Evolutionary conservation across 1,140 invertebrate species (phyloP), one percentile per base, ranked within the genome.

Genomic region (Drosophila ercepeae): DNA sequence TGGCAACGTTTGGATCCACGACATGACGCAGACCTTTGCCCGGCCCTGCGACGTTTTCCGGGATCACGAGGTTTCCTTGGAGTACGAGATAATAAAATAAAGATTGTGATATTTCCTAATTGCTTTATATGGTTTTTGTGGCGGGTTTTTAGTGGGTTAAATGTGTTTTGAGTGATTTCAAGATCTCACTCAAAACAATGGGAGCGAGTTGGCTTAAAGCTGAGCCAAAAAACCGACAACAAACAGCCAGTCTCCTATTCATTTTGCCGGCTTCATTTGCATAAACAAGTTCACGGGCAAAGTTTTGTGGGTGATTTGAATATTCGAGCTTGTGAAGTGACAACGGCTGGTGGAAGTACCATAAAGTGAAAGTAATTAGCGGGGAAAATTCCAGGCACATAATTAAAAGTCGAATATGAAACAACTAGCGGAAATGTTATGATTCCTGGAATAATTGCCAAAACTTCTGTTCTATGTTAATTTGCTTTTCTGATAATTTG

Each of bases 1-100:
- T 23, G 96, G 95, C 18, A 99, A 99, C 91, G 97, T 98, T 92
- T 99, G 97, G 97, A 95, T 98, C 48, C 97, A 98, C 91, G 97
- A 98, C 90, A 91, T 93, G 73, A 97, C 96, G 46, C 97, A 99
- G 92, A 97, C 98, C 91, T 97, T 98, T 90, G 90, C 92, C 19
- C 92, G 96, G 78, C 96, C 96, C 5, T 98, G 97, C 91, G 94
- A 92, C 34, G 83, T 94, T 50, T 92, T 92, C 54, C 91, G 76
- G 39, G 89, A 91, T 54, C 64, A 90, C 51, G 82, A 78, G 55
- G 55, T 74, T 44, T 90, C 89, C 14, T 18, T 77, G 34, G 68
- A 57, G 25, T 90, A 90, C 58, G 70, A 78, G 46, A 74, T 68
- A 65, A 81, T 89, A 14, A 88, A 82, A 88, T 88, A 88, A 88